Percentiles rank a stretch among this genome's conserved stretches.
Conservation (phyloP, 2,888 invertebrate species). For the Calephelis perditalis region DNA sequence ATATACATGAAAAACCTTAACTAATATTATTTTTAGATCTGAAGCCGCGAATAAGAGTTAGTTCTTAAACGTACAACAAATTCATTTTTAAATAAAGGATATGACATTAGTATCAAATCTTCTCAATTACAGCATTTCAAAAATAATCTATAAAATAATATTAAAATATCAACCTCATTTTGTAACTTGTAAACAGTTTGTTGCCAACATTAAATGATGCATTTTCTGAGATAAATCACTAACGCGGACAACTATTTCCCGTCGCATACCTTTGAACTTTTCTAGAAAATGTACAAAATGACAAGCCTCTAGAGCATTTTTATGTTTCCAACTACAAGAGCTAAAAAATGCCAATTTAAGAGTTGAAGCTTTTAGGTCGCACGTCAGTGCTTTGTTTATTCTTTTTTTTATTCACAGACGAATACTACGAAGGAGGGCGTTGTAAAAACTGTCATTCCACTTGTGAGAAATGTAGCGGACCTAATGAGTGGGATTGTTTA, state of each 20-base stretch:
- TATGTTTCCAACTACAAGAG: slow-evolving; percentile 30
- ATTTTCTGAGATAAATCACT: neutral
- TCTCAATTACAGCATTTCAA: no score
- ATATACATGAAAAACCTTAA: no score
- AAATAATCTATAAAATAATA: neutral
- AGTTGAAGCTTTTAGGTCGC: slow-evolving; percentile 33
- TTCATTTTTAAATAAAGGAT: no score
- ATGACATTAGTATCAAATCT: no score
- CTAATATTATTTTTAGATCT: no score
- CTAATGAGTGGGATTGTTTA: slow-evolving; percentile 86
- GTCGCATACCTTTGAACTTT: slow-evolving; percentile 25
- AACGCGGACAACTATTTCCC: slow-evolving; percentile 9
- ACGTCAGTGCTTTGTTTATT: slow-evolving; percentile 34
- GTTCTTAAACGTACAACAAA: no score
- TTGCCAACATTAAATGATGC: neutral
- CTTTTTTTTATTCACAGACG: slow-evolving; percentile 72
- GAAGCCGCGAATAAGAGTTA: no score
- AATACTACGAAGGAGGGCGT: slow-evolving; percentile 85
- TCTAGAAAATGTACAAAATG: slow-evolving; percentile 30
- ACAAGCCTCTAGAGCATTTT: slow-evolving; percentile 33
- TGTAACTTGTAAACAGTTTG: no score
- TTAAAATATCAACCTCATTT: slow-evolving; percentile 36
- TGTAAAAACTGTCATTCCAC: slow-evolving; percentile 91
- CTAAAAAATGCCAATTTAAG: slow-evolving; percentile 37
- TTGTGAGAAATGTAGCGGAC: slow-evolving; percentile 90